Conservation (phyloP, 2,113 vertebrate genomes). For the Neoarius graeffei region DNA sequence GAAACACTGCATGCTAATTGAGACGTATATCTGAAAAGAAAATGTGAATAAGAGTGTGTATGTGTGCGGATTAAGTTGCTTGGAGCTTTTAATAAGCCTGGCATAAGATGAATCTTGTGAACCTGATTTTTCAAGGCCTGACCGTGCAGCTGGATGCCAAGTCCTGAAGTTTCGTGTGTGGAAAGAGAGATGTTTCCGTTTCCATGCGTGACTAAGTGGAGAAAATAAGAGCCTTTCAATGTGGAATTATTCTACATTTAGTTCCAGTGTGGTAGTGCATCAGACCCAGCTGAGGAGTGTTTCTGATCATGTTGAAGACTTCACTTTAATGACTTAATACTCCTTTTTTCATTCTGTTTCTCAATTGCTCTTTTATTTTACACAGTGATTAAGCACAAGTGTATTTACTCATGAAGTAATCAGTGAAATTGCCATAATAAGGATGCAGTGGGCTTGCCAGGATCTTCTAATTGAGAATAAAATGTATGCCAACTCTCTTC, state of each 20-base stretch:
- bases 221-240: constrained; percentile 16
- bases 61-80: constrained; percentile 4
- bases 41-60: neutral
- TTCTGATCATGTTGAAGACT: constrained; percentile 16
- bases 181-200: constrained; percentile 22
- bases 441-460: neutral
- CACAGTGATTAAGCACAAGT: neutral
- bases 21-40: constrained; percentile 14
- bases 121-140: constrained; percentile 26
- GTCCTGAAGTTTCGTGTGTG: neutral
- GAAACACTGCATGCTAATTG: neutral
- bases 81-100: constrained; percentile 13
- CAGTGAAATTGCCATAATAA: neutral
- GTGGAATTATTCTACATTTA: constrained; percentile 5
- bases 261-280: constrained; percentile 6
- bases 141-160: constrained; percentile 4
- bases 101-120: constrained; percentile 23
- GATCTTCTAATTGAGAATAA: neutral
- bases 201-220: constrained; percentile 36
- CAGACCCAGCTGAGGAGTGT: neutral
- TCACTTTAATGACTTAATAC: neutral
- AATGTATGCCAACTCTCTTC: neutral
- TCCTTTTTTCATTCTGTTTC: neutral
- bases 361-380: neutral
- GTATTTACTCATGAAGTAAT: constrained; percentile 12